These are phyloP conservation scores for Xylocopa sonorina DNA, from an alignment of 1,140 invertebrate genomes.

Conservation along the genomic window DNA sequence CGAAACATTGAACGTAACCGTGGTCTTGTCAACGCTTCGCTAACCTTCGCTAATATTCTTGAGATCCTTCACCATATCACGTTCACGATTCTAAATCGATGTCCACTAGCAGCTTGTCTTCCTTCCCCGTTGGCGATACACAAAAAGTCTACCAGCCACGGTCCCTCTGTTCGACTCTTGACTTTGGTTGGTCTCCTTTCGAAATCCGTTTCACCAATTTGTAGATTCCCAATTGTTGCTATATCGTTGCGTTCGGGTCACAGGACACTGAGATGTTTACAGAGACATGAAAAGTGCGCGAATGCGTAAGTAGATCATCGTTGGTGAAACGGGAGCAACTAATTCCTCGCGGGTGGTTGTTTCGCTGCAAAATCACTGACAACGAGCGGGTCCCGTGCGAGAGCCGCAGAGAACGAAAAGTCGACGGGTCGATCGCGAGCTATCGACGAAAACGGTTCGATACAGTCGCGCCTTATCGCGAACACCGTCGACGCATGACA, in stretches of 20 bases:
- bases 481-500: constrained; percentile 48
- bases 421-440: not conserved
- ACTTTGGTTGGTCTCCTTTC: not conserved
- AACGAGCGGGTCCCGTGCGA: not conserved
- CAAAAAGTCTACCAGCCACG: not conserved
- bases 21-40: not conserved
- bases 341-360: not conserved
- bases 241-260: not conserved
- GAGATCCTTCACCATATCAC: not conserved
- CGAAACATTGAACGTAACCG: not conserved
- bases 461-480: constrained; percentile 40
- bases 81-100: not conserved
- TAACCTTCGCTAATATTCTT: constrained; percentile 7
- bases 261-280: not conserved
- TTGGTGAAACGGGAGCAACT: too few species aligned
- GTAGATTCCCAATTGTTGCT: not conserved
- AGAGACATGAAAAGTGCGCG: too few species aligned
- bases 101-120: too few species aligned
- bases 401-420: not conserved
- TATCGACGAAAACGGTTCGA: constrained; percentile 9
- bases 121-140: not conserved
- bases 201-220: not conserved
- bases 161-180: not conserved
- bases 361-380: not conserved
- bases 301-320: not conserved